A percentile compares a stretch with the other conserved stretches of the same genome.
phyloP scores from a whole-genome alignment of 2,888 invertebrate species.

The Drosophila robusta region DNA sequence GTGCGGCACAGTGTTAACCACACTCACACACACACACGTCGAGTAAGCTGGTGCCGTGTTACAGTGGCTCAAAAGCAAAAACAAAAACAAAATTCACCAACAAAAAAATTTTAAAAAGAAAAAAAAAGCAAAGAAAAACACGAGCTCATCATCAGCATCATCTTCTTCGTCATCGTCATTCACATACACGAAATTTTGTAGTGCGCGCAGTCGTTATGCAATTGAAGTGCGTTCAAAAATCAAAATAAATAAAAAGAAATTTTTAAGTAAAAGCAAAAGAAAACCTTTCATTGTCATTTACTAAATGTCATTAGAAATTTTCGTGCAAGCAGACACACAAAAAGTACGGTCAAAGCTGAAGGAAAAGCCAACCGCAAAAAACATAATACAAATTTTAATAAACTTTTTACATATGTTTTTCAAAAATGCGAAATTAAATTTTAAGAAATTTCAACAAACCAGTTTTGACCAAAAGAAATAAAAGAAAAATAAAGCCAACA shows the following conservation, averaged over 20 bases:
- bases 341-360: slow-evolving; percentile 16
- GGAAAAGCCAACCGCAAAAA: not conserved
- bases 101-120: slow-evolving; percentile 20
- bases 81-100: slow-evolving; percentile 46
- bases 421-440: slow-evolving; percentile 40
- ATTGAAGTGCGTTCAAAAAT: slow-evolving; percentile 69
- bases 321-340: slow-evolving; percentile 6
- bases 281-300: slow-evolving; percentile 20
- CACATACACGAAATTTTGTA: slow-evolving; percentile 42
- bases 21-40: slow-evolving; percentile 19
- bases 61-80: slow-evolving; percentile 56
- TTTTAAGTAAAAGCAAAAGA: slow-evolving; percentile 13
- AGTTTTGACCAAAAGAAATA: slow-evolving; percentile 34
- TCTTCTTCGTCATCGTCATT: slow-evolving; percentile 41
- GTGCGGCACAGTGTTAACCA: slow-evolving; percentile 46
- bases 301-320: slow-evolving; percentile 33
- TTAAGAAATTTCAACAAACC: slow-evolving; percentile 51
- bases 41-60: slow-evolving; percentile 47
- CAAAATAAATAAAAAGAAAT: slow-evolving; percentile 44
- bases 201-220: slow-evolving; percentile 72
- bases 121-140: slow-evolving; percentile 28
- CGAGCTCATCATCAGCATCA: slow-evolving; percentile 44
- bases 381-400: not conserved
- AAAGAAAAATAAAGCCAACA: slow-evolving; percentile 12
- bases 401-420: slow-evolving; percentile 12